Percentiles rank a stretch among this genome's conserved stretches.
Evolutionary conservation across 2,888 invertebrate species (phyloP).

Genomic region (Drosophila phalerata): DNA sequence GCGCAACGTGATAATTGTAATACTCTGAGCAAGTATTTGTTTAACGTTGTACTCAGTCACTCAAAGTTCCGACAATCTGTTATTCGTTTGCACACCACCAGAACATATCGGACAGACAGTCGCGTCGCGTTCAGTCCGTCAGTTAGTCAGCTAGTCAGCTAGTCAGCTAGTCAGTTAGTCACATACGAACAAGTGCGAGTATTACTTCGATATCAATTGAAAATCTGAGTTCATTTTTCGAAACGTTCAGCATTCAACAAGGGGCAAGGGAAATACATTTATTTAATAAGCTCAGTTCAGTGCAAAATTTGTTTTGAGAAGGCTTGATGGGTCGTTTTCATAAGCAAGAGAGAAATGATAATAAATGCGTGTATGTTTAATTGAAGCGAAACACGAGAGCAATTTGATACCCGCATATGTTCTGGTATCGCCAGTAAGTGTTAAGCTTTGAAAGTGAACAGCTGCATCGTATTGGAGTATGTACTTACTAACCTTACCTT

Average conservation of each 20-base stretch:
- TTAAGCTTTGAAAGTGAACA: slow-evolving; percentile 10
- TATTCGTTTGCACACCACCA: slow-evolving; percentile 1
- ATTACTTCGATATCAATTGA: slow-evolving; percentile 56
- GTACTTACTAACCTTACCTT: not conserved
- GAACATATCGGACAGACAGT: slow-evolving; percentile 21
- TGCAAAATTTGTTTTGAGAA: slow-evolving; percentile 36
- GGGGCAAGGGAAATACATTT: slow-evolving; percentile 15
- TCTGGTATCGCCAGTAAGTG: slow-evolving; percentile 26
- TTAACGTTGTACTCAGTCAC: slow-evolving; percentile 29
- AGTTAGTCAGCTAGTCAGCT: too few relatives aligned
- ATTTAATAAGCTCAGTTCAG: slow-evolving; percentile 38
- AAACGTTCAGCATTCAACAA: slow-evolving; percentile 11
- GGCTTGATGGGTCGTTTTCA: slow-evolving; percentile 3
- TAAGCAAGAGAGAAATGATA: slow-evolving; percentile 24
- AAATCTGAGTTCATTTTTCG: slow-evolving; percentile 46
- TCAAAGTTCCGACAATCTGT: slow-evolving; percentile 14
- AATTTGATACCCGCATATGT: slow-evolving; percentile 22
- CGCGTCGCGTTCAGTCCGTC: slow-evolving; percentile 11
- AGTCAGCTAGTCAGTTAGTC: slow-evolving; percentile 18
- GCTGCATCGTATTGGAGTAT: slow-evolving; percentile 1
- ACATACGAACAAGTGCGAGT: slow-evolving; percentile 1
- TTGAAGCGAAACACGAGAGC: slow-evolving; percentile 36
- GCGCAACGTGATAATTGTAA: slow-evolving; percentile 50
- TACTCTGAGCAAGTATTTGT: slow-evolving; percentile 24
- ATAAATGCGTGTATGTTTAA: slow-evolving; percentile 31